Conservation (phyloP, 2,113 vertebrate species). For the Cromileptes altivelis region DNA sequence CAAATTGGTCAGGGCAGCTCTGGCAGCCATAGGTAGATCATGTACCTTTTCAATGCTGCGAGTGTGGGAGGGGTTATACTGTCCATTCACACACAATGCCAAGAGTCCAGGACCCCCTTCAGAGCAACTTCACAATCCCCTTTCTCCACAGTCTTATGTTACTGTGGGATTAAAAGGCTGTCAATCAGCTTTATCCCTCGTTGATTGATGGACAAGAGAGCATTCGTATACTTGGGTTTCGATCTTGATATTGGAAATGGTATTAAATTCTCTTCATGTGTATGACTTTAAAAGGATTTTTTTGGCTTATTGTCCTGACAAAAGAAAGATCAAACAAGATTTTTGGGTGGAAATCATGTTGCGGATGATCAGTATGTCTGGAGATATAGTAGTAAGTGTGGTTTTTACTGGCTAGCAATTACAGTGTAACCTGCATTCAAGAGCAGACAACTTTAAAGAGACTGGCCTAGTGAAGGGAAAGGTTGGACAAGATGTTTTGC, state of each 20-base stretch:
- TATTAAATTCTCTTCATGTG: constrained; percentile 7
- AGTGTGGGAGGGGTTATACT: constrained; percentile 32
- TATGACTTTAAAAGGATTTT: background rate
- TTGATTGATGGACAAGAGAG: constrained; percentile 51
- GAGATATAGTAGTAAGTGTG: background rate
- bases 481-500: background rate
- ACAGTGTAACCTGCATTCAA: background rate
- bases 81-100: constrained; percentile 66
- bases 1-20: constrained; percentile 52
- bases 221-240: constrained; percentile 24
- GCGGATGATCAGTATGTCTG: background rate
- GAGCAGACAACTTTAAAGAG: background rate
- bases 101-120: constrained; percentile 61
- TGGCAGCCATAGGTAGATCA: constrained; percentile 63
- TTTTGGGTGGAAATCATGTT: background rate
- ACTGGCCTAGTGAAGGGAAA: background rate
- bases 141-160: constrained; percentile 61
- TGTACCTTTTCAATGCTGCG: constrained; percentile 65
- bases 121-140: constrained; percentile 46
- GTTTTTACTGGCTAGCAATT: no score
- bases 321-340: background rate
- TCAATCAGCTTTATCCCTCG: constrained; percentile 38
- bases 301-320: background rate
- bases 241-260: constrained; percentile 10
- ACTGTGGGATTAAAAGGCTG: constrained; percentile 57